Percentiles rank a stretch among this genome's conserved stretches.
Conservation (phyloP, 1,140 invertebrate genomes). For the Mizuhopecten yessoensis region DNA sequence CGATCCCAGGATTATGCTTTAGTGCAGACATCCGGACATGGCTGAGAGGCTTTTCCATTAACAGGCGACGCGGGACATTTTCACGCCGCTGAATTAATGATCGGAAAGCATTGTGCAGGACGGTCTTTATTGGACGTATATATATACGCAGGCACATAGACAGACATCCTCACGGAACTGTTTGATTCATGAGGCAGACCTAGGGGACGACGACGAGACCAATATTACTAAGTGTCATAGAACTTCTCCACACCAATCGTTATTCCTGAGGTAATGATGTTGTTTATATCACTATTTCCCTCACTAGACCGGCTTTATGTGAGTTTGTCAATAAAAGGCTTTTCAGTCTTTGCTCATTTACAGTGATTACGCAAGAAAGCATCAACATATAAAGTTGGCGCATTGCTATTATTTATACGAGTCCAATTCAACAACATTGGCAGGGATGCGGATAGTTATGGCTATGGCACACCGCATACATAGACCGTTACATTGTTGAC, state of each 20-base stretch:
- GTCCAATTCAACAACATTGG: background rate
- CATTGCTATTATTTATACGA: background rate
- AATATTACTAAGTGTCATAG: slow-evolving; percentile 29
- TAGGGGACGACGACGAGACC: slow-evolving; percentile 10
- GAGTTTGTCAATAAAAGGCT: slow-evolving; percentile 11
- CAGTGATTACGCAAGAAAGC: background rate
- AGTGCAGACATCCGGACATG: slow-evolving; percentile 36
- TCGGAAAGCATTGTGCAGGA: slow-evolving; percentile 23
- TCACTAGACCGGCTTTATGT: background rate
- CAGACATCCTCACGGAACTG: background rate
- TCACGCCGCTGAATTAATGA: slow-evolving; percentile 23
- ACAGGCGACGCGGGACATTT: background rate
- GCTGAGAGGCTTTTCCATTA: slow-evolving; percentile 24
- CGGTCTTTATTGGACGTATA: slow-evolving; percentile 3
- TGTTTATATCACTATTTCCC: slow-evolving; percentile 25
- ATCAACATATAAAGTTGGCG: background rate
- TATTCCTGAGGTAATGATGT: background rate
- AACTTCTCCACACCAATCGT: background rate
- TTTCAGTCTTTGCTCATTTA: background rate
- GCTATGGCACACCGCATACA: background rate
- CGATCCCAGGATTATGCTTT: background rate
- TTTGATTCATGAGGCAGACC: slow-evolving; percentile 25
- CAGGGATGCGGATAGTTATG: background rate
- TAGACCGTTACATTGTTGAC: too few relatives aligned
- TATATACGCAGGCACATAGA: background rate